These are phyloP conservation scores for Danionella cerebrum DNA, from an alignment of 2,113 vertebrate genomes.

Conservation along the genomic window DNA sequence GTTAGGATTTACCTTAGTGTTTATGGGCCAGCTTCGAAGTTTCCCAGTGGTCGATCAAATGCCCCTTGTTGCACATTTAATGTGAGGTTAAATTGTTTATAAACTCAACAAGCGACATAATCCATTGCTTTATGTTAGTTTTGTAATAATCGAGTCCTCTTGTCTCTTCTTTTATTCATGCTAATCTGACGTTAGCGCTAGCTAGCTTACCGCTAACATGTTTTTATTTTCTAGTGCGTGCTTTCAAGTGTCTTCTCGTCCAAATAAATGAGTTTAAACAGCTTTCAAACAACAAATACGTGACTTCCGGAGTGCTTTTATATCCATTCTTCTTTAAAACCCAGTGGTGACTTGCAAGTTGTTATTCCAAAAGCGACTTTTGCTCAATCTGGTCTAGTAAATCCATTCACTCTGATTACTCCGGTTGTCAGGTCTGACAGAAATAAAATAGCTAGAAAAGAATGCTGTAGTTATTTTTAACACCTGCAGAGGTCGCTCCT, in stretches of 20 bases:
- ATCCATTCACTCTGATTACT: slow-evolving; percentile 12
- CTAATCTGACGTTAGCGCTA: slow-evolving; percentile 6
- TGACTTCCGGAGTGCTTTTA: neutral
- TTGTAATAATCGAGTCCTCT: neutral
- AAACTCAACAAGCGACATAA: neutral
- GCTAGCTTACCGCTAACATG: slow-evolving; percentile 15
- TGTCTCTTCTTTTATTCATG: neutral
- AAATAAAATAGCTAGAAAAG: neutral
- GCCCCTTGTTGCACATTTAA: neutral
- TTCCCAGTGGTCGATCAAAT: neutral
- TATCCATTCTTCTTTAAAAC: neutral
- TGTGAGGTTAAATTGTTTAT: neutral
- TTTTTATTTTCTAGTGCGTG: neutral
- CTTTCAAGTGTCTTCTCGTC: neutral
- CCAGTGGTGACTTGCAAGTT: neutral
- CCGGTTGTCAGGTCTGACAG: slow-evolving; percentile 30
- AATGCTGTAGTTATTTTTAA: too few species aligned
- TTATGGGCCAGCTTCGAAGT: slow-evolving; percentile 6
- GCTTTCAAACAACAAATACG: neutral
- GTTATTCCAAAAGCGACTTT: slow-evolving; percentile 13
- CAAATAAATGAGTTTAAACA: neutral
- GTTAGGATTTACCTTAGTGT: neutral
- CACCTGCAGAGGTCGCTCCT: neutral
- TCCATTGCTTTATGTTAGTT: neutral
- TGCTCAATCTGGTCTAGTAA: neutral